Percentiles rank a stretch among this genome's conserved stretches.
Evolutionary conservation across 1,140 invertebrate species (phyloP).

Genomic region (Brachionus asplanchnoidis): DNA sequence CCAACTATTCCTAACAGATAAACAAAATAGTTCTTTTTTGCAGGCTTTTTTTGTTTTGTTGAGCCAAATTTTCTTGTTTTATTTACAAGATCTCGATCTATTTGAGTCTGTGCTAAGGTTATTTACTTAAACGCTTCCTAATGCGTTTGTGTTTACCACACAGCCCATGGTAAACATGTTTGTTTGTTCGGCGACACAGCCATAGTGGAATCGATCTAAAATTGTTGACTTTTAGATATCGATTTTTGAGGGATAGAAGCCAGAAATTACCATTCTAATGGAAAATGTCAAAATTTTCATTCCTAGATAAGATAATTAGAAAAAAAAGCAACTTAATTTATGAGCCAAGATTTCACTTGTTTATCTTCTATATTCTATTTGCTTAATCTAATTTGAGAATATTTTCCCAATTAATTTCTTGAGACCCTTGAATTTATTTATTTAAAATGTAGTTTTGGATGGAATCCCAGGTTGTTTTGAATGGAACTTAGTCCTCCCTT

Average conservation of each 20-base stretch:
- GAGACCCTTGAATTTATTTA: too few relatives aligned
- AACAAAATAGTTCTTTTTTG: neutral
- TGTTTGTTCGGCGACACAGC: neutral
- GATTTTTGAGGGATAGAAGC: neutral
- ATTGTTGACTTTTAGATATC: neutral
- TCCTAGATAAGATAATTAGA: neutral
- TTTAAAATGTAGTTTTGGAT: too few relatives aligned
- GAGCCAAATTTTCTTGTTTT: neutral
- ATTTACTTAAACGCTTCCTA: neutral
- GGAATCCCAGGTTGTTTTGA: too few relatives aligned
- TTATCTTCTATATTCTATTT: neutral
- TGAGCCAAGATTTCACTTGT: neutral
- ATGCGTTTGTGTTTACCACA: neutral
- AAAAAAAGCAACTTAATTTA: neutral
- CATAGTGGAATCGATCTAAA: neutral
- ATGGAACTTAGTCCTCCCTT: too few relatives aligned
- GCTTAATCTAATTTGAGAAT: neutral
- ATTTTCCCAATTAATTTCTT: neutral
- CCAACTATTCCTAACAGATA: neutral
- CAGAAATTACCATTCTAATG: neutral
- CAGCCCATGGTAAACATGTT: neutral
- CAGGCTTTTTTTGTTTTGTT: neutral
- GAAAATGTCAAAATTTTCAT: neutral
- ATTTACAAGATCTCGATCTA: neutral
- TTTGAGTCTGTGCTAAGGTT: neutral